Evolutionary conservation across 2,113 vertebrate genomes (phyloP).

Genomic region (Cinclus cinclus): DNA sequence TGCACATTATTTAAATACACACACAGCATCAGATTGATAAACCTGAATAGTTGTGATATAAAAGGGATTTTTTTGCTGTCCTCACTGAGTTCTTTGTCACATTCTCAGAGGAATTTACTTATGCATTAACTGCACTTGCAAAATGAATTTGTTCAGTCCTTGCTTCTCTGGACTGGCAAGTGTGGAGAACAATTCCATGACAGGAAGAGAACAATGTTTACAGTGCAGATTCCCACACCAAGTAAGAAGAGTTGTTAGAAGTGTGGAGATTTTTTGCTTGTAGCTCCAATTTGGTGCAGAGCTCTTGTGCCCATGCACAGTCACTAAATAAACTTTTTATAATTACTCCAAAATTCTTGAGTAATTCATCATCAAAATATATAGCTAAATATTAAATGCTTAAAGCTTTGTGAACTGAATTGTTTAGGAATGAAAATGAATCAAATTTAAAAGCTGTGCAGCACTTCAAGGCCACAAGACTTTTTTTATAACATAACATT

Average conservation of each 20-base stretch:
- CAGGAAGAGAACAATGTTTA: neutral
- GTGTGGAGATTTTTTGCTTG: neutral
- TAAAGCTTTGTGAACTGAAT: neutral
- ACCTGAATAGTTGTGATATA: neutral
- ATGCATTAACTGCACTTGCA: neutral
- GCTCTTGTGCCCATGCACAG: neutral
- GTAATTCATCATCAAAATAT: neutral
- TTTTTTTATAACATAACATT: neutral
- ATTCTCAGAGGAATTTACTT: neutral
- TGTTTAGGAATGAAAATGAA: neutral
- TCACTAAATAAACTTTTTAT: neutral
- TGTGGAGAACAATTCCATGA: neutral
- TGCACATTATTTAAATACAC: neutral
- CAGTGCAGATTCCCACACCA: fast-evolving
- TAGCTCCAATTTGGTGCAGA: neutral
- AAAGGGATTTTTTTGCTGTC: neutral
- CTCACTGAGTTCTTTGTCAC: neutral
- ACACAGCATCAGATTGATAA: neutral
- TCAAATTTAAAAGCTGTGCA: neutral
- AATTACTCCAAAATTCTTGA: neutral
- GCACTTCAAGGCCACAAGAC: neutral
- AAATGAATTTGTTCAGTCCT: neutral
- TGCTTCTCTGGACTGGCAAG: neutral
- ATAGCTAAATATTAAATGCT: neutral
- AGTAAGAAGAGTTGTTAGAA: neutral